These are phyloP conservation scores for Thaleichthys pacificus DNA, from an alignment of 2,797 vertebrate genomes.

Conservation along the genomic window DNA sequence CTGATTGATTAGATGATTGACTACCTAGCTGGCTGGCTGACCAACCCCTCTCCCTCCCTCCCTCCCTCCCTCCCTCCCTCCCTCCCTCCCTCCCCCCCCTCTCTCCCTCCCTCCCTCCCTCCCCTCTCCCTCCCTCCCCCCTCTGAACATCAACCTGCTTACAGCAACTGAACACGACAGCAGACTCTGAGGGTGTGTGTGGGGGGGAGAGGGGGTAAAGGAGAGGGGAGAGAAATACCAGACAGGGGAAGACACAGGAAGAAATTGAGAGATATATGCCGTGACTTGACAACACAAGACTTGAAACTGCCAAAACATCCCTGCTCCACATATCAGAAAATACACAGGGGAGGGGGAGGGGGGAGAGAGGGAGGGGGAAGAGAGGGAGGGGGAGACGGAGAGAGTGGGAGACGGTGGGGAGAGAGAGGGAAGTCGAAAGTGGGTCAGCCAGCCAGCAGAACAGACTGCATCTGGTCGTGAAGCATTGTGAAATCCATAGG, in stretches of 20 bases:
- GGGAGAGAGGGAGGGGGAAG: constrained; percentile 10
- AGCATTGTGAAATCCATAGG: constrained; percentile 38
- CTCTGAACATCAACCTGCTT: background rate
- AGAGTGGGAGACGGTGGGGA: background rate
- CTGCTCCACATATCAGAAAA: constrained; percentile 21
- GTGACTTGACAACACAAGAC: constrained; percentile 18
- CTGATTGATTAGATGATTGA: background rate
- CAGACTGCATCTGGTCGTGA: constrained; percentile 54
- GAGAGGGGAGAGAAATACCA: background rate
- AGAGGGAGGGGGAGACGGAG: constrained; percentile 9
- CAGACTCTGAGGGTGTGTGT: background rate
- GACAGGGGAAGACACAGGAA: background rate
- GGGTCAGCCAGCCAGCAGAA: constrained; percentile 63
- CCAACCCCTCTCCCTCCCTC: background rate
- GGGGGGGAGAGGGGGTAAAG: background rate
- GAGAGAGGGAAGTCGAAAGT: constrained; percentile 31
- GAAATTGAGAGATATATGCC: background rate
- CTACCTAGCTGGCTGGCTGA: background rate
- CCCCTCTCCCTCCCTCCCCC: background rate
- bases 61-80: background rate
- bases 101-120: background rate
- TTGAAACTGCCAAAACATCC: constrained; percentile 9
- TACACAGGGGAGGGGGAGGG: background rate
- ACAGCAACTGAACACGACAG: background rate
- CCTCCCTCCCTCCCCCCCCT: background rate